These are phyloP conservation scores for Rhodinocichla rosea DNA, from an alignment of 2,113 vertebrate species.

Conservation along the genomic window DNA sequence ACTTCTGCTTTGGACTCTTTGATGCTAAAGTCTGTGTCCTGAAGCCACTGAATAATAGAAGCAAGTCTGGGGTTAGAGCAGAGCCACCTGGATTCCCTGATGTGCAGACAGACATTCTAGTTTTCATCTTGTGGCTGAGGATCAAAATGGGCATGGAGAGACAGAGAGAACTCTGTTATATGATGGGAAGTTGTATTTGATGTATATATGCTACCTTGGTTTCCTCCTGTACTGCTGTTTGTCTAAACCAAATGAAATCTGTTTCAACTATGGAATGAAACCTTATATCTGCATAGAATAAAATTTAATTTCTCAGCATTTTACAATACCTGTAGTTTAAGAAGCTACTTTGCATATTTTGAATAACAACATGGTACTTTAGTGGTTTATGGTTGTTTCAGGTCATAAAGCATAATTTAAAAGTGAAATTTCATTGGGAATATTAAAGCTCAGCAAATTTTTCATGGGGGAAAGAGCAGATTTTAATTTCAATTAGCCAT, in stretches of 20 bases:
- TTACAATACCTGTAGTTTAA: background rate
- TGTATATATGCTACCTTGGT: background rate
- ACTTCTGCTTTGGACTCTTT: background rate
- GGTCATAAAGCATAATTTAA: constrained; percentile 31
- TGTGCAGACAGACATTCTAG: background rate
- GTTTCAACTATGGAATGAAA: background rate
- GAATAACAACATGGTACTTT: background rate
- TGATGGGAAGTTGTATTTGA: background rate
- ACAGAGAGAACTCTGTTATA: background rate
- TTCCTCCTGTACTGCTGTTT: background rate
- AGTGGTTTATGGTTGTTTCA: constrained; percentile 37
- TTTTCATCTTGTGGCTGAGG: background rate
- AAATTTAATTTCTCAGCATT: background rate
- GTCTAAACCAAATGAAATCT: background rate
- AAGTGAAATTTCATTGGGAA: constrained; percentile 1
- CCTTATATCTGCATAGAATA: background rate
- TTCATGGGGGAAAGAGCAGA: background rate
- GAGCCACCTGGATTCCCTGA: background rate
- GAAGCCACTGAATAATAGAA: background rate
- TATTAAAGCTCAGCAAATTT: constrained; percentile 1
- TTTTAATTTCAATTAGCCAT: constrained; percentile 50
- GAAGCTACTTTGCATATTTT: background rate
- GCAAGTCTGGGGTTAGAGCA: background rate
- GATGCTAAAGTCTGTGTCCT: background rate
- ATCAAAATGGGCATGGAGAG: background rate